Percentiles rank a stretch among this genome's conserved stretches.
phyloP scores from a whole-genome alignment of 2,113 vertebrate species.

The Galbula dea region DNA sequence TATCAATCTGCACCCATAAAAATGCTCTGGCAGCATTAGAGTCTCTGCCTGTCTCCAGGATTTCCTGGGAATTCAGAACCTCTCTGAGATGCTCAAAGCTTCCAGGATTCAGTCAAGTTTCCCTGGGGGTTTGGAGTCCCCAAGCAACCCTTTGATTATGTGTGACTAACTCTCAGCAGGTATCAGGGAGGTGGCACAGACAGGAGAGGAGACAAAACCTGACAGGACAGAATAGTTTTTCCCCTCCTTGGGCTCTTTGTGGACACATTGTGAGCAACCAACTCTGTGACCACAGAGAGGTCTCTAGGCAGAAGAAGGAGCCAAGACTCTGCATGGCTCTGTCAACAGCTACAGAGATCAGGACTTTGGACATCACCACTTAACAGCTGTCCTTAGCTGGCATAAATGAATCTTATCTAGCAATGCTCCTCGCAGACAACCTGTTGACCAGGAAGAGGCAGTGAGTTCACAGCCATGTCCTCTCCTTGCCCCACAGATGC shows the following conservation, averaged over 20 bases:
- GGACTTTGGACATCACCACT: background rate
- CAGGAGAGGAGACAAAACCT: background rate
- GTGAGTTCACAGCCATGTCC: accelerated
- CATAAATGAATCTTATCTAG: background rate
- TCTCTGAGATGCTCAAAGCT: background rate
- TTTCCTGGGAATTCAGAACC: background rate
- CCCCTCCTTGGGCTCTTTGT: background rate
- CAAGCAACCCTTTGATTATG: background rate
- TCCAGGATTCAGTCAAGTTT: background rate
- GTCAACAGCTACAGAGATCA: background rate
- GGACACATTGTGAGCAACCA: accelerated
- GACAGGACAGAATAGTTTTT: background rate
- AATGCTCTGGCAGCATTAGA: background rate
- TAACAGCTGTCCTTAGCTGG: background rate
- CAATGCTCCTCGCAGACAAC: accelerated
- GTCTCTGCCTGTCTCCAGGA: background rate
- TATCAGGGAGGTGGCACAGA: accelerated
- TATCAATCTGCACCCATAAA: background rate
- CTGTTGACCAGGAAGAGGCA: background rate
- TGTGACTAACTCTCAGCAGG: background rate
- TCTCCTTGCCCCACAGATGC: background rate
- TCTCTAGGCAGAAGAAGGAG: background rate
- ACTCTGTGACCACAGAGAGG: accelerated
- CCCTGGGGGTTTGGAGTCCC: background rate
- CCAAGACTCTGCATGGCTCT: background rate